Conservation (phyloP, 1,140 invertebrate species). For the Ceratosolen solmsi region DNA sequence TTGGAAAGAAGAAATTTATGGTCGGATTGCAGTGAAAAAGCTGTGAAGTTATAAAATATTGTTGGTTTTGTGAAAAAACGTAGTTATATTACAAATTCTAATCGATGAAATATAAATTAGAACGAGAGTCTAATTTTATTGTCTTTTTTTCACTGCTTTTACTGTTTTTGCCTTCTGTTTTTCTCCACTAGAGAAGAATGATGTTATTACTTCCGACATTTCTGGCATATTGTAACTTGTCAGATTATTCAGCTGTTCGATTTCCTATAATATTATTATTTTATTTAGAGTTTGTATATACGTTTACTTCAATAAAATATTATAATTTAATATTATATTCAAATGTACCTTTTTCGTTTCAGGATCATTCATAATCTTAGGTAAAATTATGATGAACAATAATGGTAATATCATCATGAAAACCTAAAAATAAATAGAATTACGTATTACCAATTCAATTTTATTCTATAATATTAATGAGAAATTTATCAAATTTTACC, state of each 20-base stretch:
- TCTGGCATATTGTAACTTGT: conserved; percentile 91
- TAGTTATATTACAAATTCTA: conserved; percentile 5
- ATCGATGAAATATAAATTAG: conserved; percentile 16
- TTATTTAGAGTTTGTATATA: not conserved
- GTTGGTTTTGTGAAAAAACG: not conserved
- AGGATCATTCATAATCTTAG: conserved; percentile 97
- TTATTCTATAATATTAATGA: conserved; percentile 4
- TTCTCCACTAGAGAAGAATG: conserved; percentile 81
- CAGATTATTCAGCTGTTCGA: conserved; percentile 89
- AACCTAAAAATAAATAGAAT: conserved; percentile 73
- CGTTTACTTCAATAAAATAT: not conserved
- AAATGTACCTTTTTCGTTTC: conserved; percentile 86
- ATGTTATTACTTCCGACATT: conserved; percentile 91
- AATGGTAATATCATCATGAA: conserved; percentile 97
- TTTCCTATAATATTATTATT: conserved; percentile 76
- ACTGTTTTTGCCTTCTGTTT: conserved; percentile 77
- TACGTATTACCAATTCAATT: conserved; percentile 11
- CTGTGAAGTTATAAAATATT: not conserved
- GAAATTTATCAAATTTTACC: conserved; percentile 72
- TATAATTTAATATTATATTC: not conserved
- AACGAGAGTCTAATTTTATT: conserved; percentile 63
- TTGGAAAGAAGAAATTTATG: not conserved
- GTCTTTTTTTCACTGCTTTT: conserved; percentile 81
- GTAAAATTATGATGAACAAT: conserved; percentile 91
- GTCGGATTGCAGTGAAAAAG: not conserved